Conservation (phyloP, 2,888 invertebrate species). For the Julus scandinavius region DNA sequence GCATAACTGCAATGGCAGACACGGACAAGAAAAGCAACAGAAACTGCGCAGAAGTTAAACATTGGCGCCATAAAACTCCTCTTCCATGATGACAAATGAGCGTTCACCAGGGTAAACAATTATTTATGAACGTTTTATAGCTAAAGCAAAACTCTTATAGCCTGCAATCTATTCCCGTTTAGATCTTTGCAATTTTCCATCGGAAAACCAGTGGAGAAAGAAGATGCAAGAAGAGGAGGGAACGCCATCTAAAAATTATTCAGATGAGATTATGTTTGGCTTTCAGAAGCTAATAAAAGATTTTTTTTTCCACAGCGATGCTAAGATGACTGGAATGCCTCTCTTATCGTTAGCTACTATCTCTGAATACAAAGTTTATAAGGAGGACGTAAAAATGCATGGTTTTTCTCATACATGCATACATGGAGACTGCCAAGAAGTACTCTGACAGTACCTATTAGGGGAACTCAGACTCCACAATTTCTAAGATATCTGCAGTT, state of each 20-base stretch:
- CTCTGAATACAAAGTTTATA: too few species aligned
- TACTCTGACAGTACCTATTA: too few species aligned
- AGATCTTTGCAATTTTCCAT: not conserved
- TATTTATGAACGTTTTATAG: slow-evolving; percentile 39
- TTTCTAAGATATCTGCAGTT: too few species aligned
- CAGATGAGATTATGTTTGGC: not conserved
- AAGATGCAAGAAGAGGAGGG: not conserved
- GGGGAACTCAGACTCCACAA: too few species aligned
- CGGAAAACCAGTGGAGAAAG: not conserved
- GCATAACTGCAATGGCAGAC: not conserved
- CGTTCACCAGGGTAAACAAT: slow-evolving; percentile 30
- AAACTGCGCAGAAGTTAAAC: slow-evolving; percentile 2
- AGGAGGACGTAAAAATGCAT: too few species aligned
- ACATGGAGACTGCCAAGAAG: too few species aligned
- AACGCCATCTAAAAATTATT: not conserved
- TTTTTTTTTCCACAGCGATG: not conserved
- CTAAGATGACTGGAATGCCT: too few species aligned
- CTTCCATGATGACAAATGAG: slow-evolving; percentile 6
- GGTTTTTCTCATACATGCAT: too few species aligned
- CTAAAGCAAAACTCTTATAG: not conserved
- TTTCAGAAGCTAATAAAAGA: not conserved
- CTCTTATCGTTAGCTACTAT: too few species aligned
- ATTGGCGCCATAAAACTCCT: slow-evolving; percentile 28
- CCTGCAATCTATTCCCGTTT: not conserved
- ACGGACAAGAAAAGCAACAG: not conserved